Conservation (phyloP, 2,888 invertebrate species). For the Physocephala rufipes region DNA sequence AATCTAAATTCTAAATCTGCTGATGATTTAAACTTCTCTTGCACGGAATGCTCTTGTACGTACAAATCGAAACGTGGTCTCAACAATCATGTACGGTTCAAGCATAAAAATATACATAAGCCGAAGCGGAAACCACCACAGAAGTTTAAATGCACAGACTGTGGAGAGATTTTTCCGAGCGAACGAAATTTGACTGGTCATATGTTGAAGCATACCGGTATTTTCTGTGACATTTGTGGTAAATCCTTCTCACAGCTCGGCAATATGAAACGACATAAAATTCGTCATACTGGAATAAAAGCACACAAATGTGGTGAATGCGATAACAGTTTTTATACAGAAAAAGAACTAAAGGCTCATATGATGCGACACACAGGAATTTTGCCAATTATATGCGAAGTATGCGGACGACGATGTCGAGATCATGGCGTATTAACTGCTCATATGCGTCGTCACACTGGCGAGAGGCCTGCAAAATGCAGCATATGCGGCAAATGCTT, state of each 20-base stretch:
- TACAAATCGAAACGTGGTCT: conserved; percentile 55
- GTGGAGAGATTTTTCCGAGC: conserved; percentile 53
- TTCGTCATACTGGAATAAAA: conserved; percentile 61
- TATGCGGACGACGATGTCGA: conserved; percentile 57
- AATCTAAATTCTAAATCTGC: neutral
- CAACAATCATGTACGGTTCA: conserved; percentile 52
- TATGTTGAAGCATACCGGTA: conserved; percentile 60
- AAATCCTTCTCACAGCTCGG: conserved; percentile 59
- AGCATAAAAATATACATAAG: conserved; percentile 40
- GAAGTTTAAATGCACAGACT: conserved; percentile 50
- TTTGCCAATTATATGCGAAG: conserved; percentile 58
- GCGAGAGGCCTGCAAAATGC: conserved; percentile 59
- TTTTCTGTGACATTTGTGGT: conserved; percentile 60
- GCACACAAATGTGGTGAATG: conserved; percentile 58
- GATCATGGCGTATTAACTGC: conserved; percentile 60
- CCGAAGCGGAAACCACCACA: conserved; percentile 18
- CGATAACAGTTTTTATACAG: conserved; percentile 56
- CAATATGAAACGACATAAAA: conserved; percentile 58
- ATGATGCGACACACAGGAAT: conserved; percentile 57
- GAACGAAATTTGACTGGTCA: conserved; percentile 55
- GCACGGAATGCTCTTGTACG: conserved; percentile 49
- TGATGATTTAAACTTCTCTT: neutral
- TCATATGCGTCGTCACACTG: conserved; percentile 59
- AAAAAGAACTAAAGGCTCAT: conserved; percentile 57
- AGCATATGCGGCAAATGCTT: conserved; percentile 57